Evolutionary conservation across 2,113 vertebrate species (phyloP), one percentile per base, ranked within the genome.

Genomic region (Gobius niger): DNA sequence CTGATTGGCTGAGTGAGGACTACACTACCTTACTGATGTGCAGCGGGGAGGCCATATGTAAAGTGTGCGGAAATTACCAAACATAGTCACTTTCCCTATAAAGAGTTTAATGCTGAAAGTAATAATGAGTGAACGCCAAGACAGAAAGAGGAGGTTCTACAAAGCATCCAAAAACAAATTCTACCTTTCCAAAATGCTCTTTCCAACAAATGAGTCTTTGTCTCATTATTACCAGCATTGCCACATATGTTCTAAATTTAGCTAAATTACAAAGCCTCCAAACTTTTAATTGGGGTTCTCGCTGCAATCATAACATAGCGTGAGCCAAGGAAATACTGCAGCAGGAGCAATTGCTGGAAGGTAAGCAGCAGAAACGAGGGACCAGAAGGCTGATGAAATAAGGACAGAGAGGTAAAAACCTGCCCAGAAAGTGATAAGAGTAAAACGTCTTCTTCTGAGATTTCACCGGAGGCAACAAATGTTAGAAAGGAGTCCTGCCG

Each of bases 351-450:
- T 34, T 77, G 75, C 79, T 56, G 57, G 47, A 62, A 69, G 12
- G 46, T 57, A 72, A 54, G 69, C 56, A 76, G 65, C 82, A 76
- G 71, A 81, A 87, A 84, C 81, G 40, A 72, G 74, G 85, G 71
- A 83, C 76, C 63, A 68, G 47, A 66, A 63, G 78, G 59, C 42
- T 67, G 53, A 77, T 51, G 52, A 77, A 77, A 86, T 72, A 63
- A 74, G 77, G 67, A 69, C 65, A 15, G 59, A 67, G 66, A 74
- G 60, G 63, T 47, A 44, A 44, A 61, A 44, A 61, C 65, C 80
- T 60, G 71, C 51, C 51, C 57, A 66, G 52, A 67, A 69, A 64
- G 60, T 40, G 80, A 88, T 83, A 78, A 16, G 63, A 63, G 74
- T 65, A 64, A 78, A 70, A 75, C n/a, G 68, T 75, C 68, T 59